These are phyloP conservation scores for Embiotoca jacksoni DNA, from an alignment of 2,113 vertebrate genomes.

Conservation along the genomic window DNA sequence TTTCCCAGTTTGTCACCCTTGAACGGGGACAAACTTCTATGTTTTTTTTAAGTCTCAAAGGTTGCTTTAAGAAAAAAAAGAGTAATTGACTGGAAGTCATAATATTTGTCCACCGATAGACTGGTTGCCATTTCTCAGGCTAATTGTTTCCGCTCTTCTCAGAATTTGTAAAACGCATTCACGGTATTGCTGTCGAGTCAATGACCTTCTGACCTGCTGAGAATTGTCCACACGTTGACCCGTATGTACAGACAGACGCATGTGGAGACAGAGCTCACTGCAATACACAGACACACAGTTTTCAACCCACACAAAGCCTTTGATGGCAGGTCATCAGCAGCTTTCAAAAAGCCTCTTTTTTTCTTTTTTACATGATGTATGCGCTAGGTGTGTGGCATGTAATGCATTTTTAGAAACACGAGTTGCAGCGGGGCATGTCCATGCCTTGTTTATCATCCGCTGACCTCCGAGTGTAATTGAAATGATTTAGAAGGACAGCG, in stretches of 20 bases:
- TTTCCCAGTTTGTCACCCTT: conserved; percentile 18
- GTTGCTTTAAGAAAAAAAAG: conserved; percentile 10
- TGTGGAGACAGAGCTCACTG: not conserved
- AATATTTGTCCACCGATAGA: conserved; percentile 16
- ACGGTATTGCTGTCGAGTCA: conserved; percentile 4
- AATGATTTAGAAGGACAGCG: conserved; percentile 54
- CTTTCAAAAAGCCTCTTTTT: conserved; percentile 24
- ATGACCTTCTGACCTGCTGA: not conserved
- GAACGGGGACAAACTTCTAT: conserved; percentile 8
- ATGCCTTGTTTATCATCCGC: conserved; percentile 33
- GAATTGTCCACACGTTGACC: not conserved
- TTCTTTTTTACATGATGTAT: conserved; percentile 7
- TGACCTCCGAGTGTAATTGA: conserved; percentile 64
- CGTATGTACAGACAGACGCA: not conserved
- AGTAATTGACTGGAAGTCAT: conserved; percentile 1
- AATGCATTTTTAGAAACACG: conserved; percentile 29
- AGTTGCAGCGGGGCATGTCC: not conserved
- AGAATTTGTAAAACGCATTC: not conserved
- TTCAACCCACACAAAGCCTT: conserved; percentile 7
- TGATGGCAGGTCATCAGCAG: conserved; percentile 19
- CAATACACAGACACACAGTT: conserved; percentile 11
- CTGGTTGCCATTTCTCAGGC: not conserved
- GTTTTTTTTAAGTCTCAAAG: conserved; percentile 19
- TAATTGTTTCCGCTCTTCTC: conserved; percentile 3
- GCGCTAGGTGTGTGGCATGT: conserved; percentile 6